Evolutionary conservation across 1,140 invertebrate genomes (phyloP), one percentile per base, ranked within the genome.

Genomic region (Drosophila pectinifera): DNA sequence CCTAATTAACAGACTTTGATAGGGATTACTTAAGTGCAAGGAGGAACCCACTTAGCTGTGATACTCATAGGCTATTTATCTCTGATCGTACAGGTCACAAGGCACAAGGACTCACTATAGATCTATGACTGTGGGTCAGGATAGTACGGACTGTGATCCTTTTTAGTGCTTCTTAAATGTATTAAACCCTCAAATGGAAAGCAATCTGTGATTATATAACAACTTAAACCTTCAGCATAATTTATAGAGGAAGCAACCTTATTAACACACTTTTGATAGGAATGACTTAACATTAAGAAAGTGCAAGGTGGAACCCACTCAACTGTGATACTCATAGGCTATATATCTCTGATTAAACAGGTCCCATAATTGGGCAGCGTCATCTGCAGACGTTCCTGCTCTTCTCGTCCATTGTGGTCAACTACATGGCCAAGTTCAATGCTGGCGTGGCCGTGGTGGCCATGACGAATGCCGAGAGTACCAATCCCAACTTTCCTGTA

Each of bases 371-470:
- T 16, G 91, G 91, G 31, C 85, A 89, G 28, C 78, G 91, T 1
- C 91, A 91, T 65, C n/a, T 91, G 18, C 91, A 91, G 39, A 36
- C 73, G 0, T 62, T 91, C 16, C 31, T 91, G 22, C 64, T 91
- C n/a, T 91, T 91, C n/a, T 20, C 80, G 0, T 73, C 75, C 7
- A 91, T 91, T 61, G 68, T 81, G 8, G 80, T 83, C 13, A 82
- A 88, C 43, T 91, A 91, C n/a, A 80, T 83, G 48, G 76, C 69
- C 49, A 83, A 79, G 24, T 82, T 90, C 0, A 91, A 91, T 77
- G 78, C 73, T 0, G 69, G 80, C 6, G 90, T 91, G 3, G 79
- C 88, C 18, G 84, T 91, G 11, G 91, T 91, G 13, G 91, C 91
- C 18, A 91, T 91, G 91, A 91, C 91, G 14, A 82, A 90, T 62